Evolutionary conservation across 2,888 invertebrate genomes (phyloP).

Genomic region (Diadromus collaris): DNA sequence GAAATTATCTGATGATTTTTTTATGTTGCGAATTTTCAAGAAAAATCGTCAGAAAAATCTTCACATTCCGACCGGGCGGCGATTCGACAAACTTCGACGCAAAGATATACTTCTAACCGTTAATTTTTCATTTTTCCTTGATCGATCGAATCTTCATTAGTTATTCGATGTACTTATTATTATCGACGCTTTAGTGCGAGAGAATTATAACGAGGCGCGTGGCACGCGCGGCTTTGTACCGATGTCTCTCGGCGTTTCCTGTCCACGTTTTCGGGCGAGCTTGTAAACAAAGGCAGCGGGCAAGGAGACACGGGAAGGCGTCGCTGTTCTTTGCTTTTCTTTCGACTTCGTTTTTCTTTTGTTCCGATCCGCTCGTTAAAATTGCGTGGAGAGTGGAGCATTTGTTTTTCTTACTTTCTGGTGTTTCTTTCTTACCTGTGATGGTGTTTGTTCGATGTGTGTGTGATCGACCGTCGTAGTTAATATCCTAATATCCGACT

Average conservation of each 20-base stretch:
- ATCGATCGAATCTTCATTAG: neutral
- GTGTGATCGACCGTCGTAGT: neutral
- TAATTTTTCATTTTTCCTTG: neutral
- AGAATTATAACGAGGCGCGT: neutral
- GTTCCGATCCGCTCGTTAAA: neutral
- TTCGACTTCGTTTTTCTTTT: neutral
- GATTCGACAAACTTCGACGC: neutral
- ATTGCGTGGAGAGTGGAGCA: neutral
- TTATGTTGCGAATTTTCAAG: neutral
- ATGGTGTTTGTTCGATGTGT: neutral
- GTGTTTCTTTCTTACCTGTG: neutral
- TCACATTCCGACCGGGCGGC: neutral
- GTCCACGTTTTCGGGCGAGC: neutral
- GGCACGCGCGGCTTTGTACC: neutral
- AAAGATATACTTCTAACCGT: neutral
- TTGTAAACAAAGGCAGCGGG: slow-evolving; percentile 11
- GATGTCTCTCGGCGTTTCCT: neutral
- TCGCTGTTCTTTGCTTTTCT: neutral
- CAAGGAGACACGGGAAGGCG: neutral
- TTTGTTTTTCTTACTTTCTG: neutral
- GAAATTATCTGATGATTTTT: neutral
- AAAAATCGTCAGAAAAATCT: neutral
- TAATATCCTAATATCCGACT: neutral
- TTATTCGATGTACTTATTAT: neutral
- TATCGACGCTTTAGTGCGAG: neutral